A percentile compares a stretch with the other conserved stretches of the same genome.
phyloP scores from a whole-genome alignment of 2,888 invertebrate genomes.

The Frankliniella intonsa region DNA sequence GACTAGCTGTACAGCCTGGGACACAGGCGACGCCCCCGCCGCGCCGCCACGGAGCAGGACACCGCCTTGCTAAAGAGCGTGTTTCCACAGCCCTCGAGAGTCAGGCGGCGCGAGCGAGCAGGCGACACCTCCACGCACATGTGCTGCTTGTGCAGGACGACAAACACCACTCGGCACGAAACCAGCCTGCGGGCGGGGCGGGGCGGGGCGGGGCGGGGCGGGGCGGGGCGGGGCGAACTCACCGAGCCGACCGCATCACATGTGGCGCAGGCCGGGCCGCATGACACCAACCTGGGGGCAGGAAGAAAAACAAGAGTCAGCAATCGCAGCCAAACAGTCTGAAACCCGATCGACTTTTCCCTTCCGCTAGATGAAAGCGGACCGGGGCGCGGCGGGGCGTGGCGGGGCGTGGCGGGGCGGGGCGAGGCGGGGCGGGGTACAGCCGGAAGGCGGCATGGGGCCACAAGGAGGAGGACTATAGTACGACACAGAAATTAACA shows the following conservation, averaged over 20 bases:
- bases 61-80: too few species aligned
- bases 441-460: slow-evolving; percentile 10
- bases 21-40: neutral
- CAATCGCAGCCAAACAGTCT: neutral
- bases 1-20: neutral
- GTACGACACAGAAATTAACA: too few species aligned
- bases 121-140: too few species aligned
- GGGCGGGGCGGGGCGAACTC: neutral
- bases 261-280: neutral
- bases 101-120: too few species aligned
- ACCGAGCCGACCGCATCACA: neutral
- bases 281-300: neutral
- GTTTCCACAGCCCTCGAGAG: too few species aligned
- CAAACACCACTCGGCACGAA: too few species aligned
- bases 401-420: neutral
- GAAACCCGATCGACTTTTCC: slow-evolving; percentile 18
- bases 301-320: slow-evolving; percentile 4
- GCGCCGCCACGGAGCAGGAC: neutral
- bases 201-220: neutral
- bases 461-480: neutral
- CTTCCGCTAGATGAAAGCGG: slow-evolving; percentile 4
- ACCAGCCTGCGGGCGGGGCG: neutral
- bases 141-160: too few species aligned
- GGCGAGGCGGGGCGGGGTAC: neutral
- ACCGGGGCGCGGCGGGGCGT: neutral